Base-by-base conservation (phyloP, 2,888 invertebrate species). In the Phyllotreta cruciferae region DNA sequence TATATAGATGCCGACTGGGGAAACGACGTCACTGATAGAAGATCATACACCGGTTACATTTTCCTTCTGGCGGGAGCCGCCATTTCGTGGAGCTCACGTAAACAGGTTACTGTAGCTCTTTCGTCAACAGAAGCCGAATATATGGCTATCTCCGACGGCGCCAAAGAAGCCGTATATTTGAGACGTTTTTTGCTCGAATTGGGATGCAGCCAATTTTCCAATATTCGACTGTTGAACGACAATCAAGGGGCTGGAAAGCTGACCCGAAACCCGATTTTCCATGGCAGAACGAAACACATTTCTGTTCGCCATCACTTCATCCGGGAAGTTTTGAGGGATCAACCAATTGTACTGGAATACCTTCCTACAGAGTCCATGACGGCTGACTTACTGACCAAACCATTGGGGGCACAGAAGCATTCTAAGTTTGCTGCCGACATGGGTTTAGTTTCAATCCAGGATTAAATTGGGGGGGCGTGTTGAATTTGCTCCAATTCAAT, bases 81-180 rank as follows among this genome's bases (percentile, higher is more conserved):
- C 10, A 10, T 41, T 41, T 41, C 41, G 9, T 3, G 41, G 41
- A 41, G 10, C 10, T 41, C 9, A n/a, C 9, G 41, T 3, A 41
- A 41, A 41, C 41, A 41, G 10, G 3, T 10, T n/a, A 41, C 41
- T 9, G 41, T 41, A 6, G 41, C 41, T 41, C 10, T 41, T n/a
- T 41, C 41, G 41, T 41, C 41, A 3, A 41, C 41, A 41, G 41
- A 41, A 41, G 41, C 41, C 41, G 41, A 41, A 4, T 41, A 41
- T 4, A 41, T 41, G 41, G 41, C 3, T 5, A 41, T 41, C 3
- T n/a, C n/a, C 41, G 41, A 9, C 10, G 41, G n/a, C 1, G 10
- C 41, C 10, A 9, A 41, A 41, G 41, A 41, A 41, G 41, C 10
- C 1, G 10, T 41, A 41, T 41, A 10, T 3, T 41, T 41, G 6